Conservation (phyloP, 2,113 vertebrate genomes). For the Pontoporia blainvillei region DNA sequence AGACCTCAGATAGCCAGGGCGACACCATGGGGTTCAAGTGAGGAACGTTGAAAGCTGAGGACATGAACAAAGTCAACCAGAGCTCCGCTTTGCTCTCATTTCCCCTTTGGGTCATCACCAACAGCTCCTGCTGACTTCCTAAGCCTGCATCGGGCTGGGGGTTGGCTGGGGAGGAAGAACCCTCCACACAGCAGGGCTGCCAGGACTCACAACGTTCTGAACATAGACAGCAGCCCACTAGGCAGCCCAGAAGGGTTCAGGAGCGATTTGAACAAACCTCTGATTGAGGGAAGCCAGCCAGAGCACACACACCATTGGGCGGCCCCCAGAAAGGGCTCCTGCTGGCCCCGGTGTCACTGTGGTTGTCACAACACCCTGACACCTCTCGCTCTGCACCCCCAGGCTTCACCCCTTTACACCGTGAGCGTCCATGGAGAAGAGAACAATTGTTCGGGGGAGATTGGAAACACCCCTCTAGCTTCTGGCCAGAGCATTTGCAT, state of each 20-base stretch:
- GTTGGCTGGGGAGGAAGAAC: no score
- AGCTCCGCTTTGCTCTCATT: neutral
- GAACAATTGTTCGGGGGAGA: neutral
- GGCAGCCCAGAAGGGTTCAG: neutral
- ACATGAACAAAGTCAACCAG: accelerated
- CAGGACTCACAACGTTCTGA: neutral
- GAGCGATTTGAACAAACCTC: neutral
- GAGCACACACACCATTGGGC: accelerated
- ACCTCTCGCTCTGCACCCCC: neutral
- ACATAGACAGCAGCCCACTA: no score
- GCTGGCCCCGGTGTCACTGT: accelerated
- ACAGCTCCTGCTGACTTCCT: neutral
- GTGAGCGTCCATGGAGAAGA: neutral
- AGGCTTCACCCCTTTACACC: neutral
- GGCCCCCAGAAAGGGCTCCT: accelerated
- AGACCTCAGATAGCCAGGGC: neutral
- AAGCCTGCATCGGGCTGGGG: accelerated
- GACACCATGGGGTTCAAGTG: neutral
- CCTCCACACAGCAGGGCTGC: neutral
- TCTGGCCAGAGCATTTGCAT: slow-evolving; percentile 61
- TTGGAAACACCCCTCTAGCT: slow-evolving; percentile 43
- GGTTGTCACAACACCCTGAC: no score
- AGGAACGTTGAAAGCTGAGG: neutral
- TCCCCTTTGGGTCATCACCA: neutral
- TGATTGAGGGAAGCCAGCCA: neutral